A percentile compares a stretch with the other conserved stretches of the same genome.
These are phyloP conservation scores for Diarsia dahlii DNA, from an alignment of 2,888 invertebrate genomes.

Conservation along the genomic window DNA sequence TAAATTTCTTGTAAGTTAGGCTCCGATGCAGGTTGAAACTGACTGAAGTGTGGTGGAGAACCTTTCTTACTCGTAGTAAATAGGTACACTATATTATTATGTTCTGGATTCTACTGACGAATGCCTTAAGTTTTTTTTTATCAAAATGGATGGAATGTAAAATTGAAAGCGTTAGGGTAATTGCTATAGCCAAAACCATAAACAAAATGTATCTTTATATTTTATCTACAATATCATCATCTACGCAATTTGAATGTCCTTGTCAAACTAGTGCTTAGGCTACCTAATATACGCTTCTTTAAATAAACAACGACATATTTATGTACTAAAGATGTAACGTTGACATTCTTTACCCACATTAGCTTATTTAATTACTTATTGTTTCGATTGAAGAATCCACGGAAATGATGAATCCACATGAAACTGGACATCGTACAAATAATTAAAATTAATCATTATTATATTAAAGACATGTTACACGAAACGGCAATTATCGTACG, in stretches of 20 bases:
- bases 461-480: conserved; percentile 49
- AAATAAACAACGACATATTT: conserved; percentile 47
- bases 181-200: not conserved
- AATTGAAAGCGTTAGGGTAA: too few species aligned
- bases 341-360: conserved; percentile 72
- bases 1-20: too few species aligned
- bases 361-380: conserved; percentile 74
- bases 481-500: conserved; percentile 61
- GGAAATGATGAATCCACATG: conserved; percentile 69
- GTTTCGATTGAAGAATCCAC: conserved; percentile 71
- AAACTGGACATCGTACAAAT: conserved; percentile 60
- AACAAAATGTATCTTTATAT: not conserved
- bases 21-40: too few species aligned
- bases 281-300: conserved; percentile 20
- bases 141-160: too few species aligned
- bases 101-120: too few species aligned
- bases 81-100: too few species aligned
- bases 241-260: not conserved
- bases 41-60: too few species aligned
- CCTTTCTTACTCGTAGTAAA: too few species aligned
- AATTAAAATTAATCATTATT: conserved; percentile 59
- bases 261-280: conserved; percentile 25
- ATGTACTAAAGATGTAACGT: conserved; percentile 57
- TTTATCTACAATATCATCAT: too few species aligned
- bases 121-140: too few species aligned